Evolutionary conservation across 2,888 invertebrate species (phyloP).

Genomic region (Drosophila eohydei): DNA sequence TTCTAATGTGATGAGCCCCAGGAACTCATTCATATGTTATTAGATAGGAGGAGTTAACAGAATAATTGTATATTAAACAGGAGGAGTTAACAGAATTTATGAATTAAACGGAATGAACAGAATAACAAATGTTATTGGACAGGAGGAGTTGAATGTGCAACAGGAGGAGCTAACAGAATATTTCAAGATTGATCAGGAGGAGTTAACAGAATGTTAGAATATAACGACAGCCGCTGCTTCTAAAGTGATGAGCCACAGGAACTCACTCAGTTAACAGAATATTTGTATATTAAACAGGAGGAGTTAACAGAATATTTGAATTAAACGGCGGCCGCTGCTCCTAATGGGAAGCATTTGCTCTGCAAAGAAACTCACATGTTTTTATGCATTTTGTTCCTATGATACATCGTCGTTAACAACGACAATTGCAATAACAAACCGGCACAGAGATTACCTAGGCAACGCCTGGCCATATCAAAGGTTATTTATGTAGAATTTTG

Average conservation of each 20-base stretch:
- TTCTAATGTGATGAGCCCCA: too few relatives aligned
- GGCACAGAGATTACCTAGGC: conserved; percentile 23
- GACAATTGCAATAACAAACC: not conserved
- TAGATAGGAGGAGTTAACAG: too few relatives aligned
- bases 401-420: not conserved
- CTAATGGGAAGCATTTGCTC: too few relatives aligned
- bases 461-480: conserved; percentile 48
- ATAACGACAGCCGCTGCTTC: not conserved
- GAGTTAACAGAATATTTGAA: not conserved
- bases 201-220: not conserved
- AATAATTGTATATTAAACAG: not conserved
- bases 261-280: not conserved
- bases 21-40: too few relatives aligned
- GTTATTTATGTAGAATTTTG: not conserved
- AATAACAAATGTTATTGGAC: too few relatives aligned
- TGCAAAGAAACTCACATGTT: too few relatives aligned
- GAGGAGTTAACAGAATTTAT: not conserved
- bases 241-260: too few relatives aligned
- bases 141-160: not conserved
- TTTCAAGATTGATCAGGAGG: not conserved
- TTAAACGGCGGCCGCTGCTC: not conserved
- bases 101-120: too few relatives aligned
- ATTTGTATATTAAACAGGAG: not conserved
- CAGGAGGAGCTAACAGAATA: not conserved
- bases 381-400: not conserved